Base-by-base conservation (phyloP, 2,113 vertebrate species). In the Rhodinocichla rosea region DNA sequence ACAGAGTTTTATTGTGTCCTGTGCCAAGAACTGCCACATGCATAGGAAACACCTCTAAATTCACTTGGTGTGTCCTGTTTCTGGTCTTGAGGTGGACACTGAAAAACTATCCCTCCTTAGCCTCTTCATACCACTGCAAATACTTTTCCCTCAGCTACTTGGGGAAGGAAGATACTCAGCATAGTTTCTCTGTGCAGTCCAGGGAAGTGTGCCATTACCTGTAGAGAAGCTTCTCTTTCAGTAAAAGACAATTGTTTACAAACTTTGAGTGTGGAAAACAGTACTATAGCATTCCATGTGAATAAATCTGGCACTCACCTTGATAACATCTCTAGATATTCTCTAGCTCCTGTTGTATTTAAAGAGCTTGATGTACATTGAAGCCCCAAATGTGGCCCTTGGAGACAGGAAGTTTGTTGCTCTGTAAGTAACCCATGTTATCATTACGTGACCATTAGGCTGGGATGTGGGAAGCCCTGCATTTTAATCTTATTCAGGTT, bases 361-460 rank as follows among this genome's bases (percentile, higher is more conserved):
- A 27, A 56, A 67, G 42, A 57, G 15, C 9, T 11, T 35, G 12
- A n/a, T 64, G 32, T 35, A 37, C 39, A 63, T 78, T 35, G 40
- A 87, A 84, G 26, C 20, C 18, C 39, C 6, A 35, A n/a, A 32
- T 17, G 11, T 47, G 20, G n/a, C 16, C 26, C 9, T 13, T 65
- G 55, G 33, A 55, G 32, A 22, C 1, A 2, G 42, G 52, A 60
- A 35, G 4, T 52, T 63, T 44, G 4, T 83, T 68, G 9, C 27
- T 52, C 4, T 0, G 0, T 70, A 40, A 40, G 19, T 67, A 78
- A 69, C 14, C 10, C 0, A 0, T 37, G 15, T 74, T 74, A 39
- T 57, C 9, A 22, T 64, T 45, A 30, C 10, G 22, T 27, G 19
- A 53, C 18, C 13, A 3, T 63, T 79, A 37, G 45, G 9, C 32